Evolutionary conservation across 2,113 vertebrate species (phyloP), one percentile per base, ranked within the genome.

Genomic region (Elephantulus edwardii): DNA sequence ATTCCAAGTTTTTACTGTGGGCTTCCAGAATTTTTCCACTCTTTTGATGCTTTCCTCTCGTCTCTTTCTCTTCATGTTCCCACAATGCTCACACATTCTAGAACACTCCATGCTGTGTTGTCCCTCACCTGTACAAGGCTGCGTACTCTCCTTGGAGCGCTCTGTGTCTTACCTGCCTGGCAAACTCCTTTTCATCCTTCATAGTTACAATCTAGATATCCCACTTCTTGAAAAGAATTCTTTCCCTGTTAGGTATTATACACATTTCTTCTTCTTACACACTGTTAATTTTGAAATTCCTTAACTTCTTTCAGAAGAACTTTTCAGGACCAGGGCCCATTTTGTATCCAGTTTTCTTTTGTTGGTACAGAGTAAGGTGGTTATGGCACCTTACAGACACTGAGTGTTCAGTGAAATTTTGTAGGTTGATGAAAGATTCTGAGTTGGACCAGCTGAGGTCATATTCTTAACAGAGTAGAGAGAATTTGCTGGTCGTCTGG

Each of bases 61-160:
- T 19, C 54, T 77, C 28, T 42, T 35, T 16, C 46, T 38, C 54
- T 71, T 46, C 20, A 1, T 40, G 38, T 8, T 58, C 66, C 33
- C n/a, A 6, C 10, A 7, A 28, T 30, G 30, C 24, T 0, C 0
- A 3, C 16, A 2, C 20, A 44, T 62, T 52, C 52, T 2, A 26
- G 74, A 46, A 1, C 4, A 9, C 44, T 19, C 46, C 33, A 10
- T 46, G 74, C 20, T 62, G 24, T 12, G 38, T 8, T 60, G 58
- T 28, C 58, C 28, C 58, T 1, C 9, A 26, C 58, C 58, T 60
- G 26, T 26, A 24, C 58, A 60, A n/a, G 5, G 26, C 56, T 5
- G 11, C 60, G 62, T 11, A 24, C 28, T 71, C 60, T 52, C 33
- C 16, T 38, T 62, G 46, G 14, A 33, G 20, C 24, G 22, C 38